Evolutionary conservation across 37 sponge, comb jelly and placozoan species (phyloP), one percentile per base, ranked within the genome.

Genomic region (Diacarnus erythraeanus): DNA sequence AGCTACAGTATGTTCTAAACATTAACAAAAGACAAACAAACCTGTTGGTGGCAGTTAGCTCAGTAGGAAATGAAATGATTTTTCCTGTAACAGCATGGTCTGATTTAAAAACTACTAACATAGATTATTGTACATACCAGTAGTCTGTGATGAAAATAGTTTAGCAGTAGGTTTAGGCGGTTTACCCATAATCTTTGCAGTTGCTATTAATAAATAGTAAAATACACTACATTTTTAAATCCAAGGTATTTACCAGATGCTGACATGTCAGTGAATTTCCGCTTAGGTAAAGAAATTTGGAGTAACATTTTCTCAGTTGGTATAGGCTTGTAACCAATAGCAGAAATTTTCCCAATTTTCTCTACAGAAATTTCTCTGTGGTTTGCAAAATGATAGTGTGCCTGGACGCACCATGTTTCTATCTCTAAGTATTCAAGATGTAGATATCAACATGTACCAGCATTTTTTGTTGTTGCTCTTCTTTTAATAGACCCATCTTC

Each of bases 381-480:
- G 37, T 83, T 73, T 22, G 68, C 39, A 47, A 89, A 89, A 58
- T 89, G 77, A 36, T 72, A 63, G 66, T 83, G 74, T 18, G 64
- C 69, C 85, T 84, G 58, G 3, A 60, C 3, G 21, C 4, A 25
- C 9, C 23, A 47, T 6, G 51, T 15, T 15, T 47, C 12, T 47
- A 12, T 47, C 51, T 54, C 17, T 10, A 54, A 54, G 10, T 25
- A 64, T 9, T 9, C n/a, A 9, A 20, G 65, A 25, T 10, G n/a
- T 18, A 25, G 10, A 27, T 22, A 18, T 64, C 9, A 64, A 22
- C 29, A 23, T 23, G 21, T 71, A 81, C 82, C 60, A 77, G 82
- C 2, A 80, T 76, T 77, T 81, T 59, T 57, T 71, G 65, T 27
- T 80, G 77, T 42, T 83, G 76, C 57, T 90, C 72, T 38, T 65